Percentiles rank a stretch among this genome's conserved stretches.
phyloP scores from a whole-genome alignment of 2,797 vertebrate species.

The Acrocephalus scirpaceus region DNA sequence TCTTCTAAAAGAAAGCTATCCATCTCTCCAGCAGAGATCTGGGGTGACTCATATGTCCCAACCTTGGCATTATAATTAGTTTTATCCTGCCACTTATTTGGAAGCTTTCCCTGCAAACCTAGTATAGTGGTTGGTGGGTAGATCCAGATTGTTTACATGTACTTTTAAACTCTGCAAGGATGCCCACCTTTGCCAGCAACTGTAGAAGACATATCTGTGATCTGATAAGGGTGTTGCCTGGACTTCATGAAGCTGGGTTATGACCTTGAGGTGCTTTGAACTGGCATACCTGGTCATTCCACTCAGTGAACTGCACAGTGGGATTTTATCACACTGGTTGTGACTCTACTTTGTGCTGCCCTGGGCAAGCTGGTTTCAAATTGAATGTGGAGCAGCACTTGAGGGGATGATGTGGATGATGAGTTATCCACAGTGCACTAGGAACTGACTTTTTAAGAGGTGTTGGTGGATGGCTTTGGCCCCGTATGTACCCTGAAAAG shows the following conservation, averaged over 20 bases:
- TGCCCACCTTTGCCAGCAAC: neutral
- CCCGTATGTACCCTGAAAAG: neutral
- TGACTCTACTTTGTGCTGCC: neutral
- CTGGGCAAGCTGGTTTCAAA: neutral
- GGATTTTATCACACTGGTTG: neutral
- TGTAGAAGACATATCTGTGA: neutral
- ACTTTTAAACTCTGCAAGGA: neutral
- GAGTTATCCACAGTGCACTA: neutral
- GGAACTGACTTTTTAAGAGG: neutral
- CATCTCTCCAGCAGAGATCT: neutral
- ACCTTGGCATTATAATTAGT: neutral
- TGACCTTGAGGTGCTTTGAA: neutral
- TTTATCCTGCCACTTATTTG: neutral
- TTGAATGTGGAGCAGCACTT: neutral
- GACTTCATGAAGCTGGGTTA: neutral
- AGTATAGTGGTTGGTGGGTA: neutral
- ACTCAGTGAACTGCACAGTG: neutral
- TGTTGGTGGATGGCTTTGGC: neutral
- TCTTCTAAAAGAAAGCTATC: neutral
- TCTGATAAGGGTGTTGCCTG: neutral
- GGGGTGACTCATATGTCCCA: neutral
- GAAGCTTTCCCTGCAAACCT: neutral
- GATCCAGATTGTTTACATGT: neutral
- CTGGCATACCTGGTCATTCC: neutral
- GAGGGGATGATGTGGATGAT: neutral